phyloP scores from a whole-genome alignment of 2,888 invertebrate species.

The Pammene fasciana region DNA sequence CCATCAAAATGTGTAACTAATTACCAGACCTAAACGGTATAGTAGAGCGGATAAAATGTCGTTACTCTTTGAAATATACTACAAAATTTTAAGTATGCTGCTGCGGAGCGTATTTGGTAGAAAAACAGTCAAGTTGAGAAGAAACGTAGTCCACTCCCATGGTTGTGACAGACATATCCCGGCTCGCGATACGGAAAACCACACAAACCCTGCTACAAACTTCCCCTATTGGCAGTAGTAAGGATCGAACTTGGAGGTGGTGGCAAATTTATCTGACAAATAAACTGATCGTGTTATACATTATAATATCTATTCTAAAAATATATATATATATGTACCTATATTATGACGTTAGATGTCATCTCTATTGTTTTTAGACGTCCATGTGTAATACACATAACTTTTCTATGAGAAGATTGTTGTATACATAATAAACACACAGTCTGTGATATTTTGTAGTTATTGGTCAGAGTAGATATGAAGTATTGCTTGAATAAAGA shows the following conservation, averaged over 20 bases:
- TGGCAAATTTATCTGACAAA: slow-evolving; percentile 76
- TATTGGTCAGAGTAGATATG: slow-evolving; percentile 80
- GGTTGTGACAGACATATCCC: slow-evolving; percentile 82
- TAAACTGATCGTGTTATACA: slow-evolving; percentile 69
- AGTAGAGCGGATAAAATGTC: neutral
- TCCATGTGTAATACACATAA: slow-evolving; percentile 83
- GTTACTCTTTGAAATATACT: too few relatives aligned
- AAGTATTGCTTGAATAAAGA: slow-evolving; percentile 81
- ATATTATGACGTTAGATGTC: slow-evolving; percentile 69
- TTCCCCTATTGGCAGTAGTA: slow-evolving; percentile 22
- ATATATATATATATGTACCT: slow-evolving; percentile 48
- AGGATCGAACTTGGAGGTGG: slow-evolving; percentile 53
- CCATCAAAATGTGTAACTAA: neutral
- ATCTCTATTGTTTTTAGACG: slow-evolving; percentile 80
- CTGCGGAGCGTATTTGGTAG: neutral
- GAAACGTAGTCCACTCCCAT: slow-evolving; percentile 63
- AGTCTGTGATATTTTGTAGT: slow-evolving; percentile 84
- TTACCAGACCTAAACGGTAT: neutral
- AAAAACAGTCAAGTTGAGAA: slow-evolving; percentile 50
- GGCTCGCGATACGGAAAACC: slow-evolving; percentile 35
- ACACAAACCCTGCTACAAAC: slow-evolving; percentile 8
- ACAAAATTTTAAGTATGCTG: too few relatives aligned
- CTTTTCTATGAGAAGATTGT: slow-evolving; percentile 80
- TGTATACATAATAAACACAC: slow-evolving; percentile 83
- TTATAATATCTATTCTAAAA: slow-evolving; percentile 69